Evolutionary conservation across 2,113 vertebrate species (phyloP), one percentile per base, ranked within the genome.

Genomic region (Haemorhous mexicanus): DNA sequence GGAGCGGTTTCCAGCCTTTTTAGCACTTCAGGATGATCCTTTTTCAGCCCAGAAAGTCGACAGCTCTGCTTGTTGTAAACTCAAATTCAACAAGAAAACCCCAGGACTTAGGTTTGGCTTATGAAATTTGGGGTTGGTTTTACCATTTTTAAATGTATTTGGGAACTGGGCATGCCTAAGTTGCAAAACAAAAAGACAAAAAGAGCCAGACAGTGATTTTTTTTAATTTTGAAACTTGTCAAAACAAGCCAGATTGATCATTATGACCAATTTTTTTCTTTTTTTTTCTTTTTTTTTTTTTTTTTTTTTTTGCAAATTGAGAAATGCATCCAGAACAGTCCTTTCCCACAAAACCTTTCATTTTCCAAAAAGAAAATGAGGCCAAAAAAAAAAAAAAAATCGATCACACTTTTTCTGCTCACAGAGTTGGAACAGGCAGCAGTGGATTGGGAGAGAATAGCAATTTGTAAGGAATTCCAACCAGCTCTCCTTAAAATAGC

Each of bases 391-490:
- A 53, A 37, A 41, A 82, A 52, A 22, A 39, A 39, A 50, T 27
- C 87, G 44, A 35, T 90, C 90, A n/a, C 75, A 46, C 88, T 95
- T 94, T 79, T 95, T 74, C 95, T 95, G 87, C 90, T 73, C 0
- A 56, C 0, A 56, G 82, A 91, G 88, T 84, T 80, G 92, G 92
- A 88, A 35, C 10, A 3, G 80, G 92, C 12, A 5, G 86, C 83
- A 47, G 85, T 0, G 6, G 68, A 84, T 66, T 84, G 35, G 24
- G 73, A 92, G 88, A 94, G 95, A 96, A 96, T 73, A 94, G 95
- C 94, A 95, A 94, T 93, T 95, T 91, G 90, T 90, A 50, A 95
- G 79, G 92, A 93, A 94, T 95, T 96, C 90, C 94, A 93, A 69
- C 90, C 86, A 86, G 95, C 76, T 82, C 39, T 52, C 56, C 92